Percentiles rank a stretch among this genome's conserved stretches.
phyloP scores from a whole-genome alignment of 2,113 vertebrate species.

The Antechinus stuartii region DNA sequence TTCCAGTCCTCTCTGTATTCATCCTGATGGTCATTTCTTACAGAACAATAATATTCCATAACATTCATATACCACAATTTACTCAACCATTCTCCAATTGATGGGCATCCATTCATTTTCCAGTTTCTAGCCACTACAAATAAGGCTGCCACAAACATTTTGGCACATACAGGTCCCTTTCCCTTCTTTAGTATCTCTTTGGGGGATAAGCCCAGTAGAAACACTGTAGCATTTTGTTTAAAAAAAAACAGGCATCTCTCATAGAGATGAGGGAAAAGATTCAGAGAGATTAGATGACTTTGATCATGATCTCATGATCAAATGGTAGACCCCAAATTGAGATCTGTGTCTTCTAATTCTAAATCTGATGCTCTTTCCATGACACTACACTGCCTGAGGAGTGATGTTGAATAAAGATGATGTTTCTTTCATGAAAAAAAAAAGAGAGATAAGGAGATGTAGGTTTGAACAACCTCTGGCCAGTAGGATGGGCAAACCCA shows the following conservation, averaged over 20 bases:
- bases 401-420: background rate
- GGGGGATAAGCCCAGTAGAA: no score
- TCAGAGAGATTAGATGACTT: background rate
- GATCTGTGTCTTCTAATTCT: background rate
- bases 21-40: no score
- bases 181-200: no score
- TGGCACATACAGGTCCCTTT: no score
- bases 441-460: background rate
- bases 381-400: background rate
- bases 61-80: no score
- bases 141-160: no score
- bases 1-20: no score
- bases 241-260: background rate
- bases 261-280: background rate
- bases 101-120: no score
- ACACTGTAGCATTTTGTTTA: background rate
- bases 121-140: no score
- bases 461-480: background rate
- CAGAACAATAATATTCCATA: no score
- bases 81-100: no score
- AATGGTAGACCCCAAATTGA: background rate
- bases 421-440: background rate
- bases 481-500: background rate
- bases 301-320: background rate
- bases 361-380: background rate